phyloP scores from a whole-genome alignment of 2,113 vertebrate species.

The Scomber colias region DNA sequence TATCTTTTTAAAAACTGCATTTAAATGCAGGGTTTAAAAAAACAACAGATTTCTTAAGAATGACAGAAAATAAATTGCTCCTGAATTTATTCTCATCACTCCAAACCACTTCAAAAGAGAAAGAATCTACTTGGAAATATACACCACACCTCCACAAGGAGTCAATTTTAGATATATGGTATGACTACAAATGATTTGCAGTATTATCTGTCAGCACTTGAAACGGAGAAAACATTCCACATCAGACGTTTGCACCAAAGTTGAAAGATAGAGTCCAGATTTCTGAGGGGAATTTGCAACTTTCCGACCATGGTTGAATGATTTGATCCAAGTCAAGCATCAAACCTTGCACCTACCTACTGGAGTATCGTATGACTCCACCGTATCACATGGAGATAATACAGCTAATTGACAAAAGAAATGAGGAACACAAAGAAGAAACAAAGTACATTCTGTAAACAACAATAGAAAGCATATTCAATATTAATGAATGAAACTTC shows the following conservation, averaged over 20 bases:
- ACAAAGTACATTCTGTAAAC: constrained; percentile 55
- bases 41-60: constrained; percentile 1
- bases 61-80: not conserved
- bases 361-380: constrained; percentile 80
- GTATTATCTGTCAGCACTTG: not conserved
- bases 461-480: constrained; percentile 1
- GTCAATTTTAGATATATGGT: not conserved
- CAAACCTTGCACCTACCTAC: constrained; percentile 84
- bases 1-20: constrained; percentile 40
- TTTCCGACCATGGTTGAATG: constrained; percentile 8
- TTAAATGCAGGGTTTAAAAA: constrained; percentile 36
- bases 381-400: constrained; percentile 79
- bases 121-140: not conserved
- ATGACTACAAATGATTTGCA: not conserved
- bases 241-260: constrained; percentile 6
- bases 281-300: constrained; percentile 22
- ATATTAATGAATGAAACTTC: no score
- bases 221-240: constrained; percentile 17
- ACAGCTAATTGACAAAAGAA: constrained; percentile 83
- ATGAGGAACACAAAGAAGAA: constrained; percentile 67
- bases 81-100: constrained; percentile 6
- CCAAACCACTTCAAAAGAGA: constrained; percentile 29
- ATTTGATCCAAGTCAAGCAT: constrained; percentile 51
- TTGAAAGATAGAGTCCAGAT: constrained; percentile 5
- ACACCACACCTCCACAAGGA: constrained; percentile 38